A percentile compares a stretch with the other conserved stretches of the same genome.
Evolutionary conservation across 1,140 invertebrate species (phyloP).

Genomic region (Panagrolaimus sp.): DNA sequence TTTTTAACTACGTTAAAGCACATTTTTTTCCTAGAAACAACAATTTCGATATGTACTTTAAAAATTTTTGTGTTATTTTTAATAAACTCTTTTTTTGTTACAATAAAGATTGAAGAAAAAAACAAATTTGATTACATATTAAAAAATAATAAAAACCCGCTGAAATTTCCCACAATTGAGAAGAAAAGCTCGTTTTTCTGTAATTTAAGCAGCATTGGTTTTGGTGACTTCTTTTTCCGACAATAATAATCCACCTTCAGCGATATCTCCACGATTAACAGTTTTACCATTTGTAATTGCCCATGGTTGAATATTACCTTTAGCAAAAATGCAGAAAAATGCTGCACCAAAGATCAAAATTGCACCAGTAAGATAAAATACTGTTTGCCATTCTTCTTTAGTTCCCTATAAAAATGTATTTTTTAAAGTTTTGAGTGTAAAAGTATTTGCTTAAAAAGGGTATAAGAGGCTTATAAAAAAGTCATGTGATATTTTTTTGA

Average conservation of each 20-base stretch:
- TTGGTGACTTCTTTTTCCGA: neutral
- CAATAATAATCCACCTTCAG: constrained; percentile 12
- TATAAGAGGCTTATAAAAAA: too few species aligned
- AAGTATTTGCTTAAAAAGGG: too few species aligned
- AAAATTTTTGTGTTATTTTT: too few species aligned
- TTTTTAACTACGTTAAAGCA: too few species aligned
- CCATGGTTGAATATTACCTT: constrained; percentile 55
- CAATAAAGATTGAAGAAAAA: neutral
- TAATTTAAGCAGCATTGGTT: neutral
- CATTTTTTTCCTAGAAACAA: too few species aligned
- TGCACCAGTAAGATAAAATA: constrained; percentile 58
- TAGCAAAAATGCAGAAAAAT: constrained; percentile 56
- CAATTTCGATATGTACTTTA: too few species aligned
- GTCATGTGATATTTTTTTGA: constrained; percentile 4
- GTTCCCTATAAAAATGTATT: constrained; percentile 53
- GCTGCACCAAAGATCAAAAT: constrained; percentile 57
- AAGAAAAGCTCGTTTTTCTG: neutral
- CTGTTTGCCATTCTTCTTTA: constrained; percentile 59
- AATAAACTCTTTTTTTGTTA: too few species aligned
- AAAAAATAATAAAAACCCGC: neutral
- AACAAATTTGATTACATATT: neutral
- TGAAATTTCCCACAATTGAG: neutral
- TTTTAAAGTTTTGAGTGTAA: too few species aligned
- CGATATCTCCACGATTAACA: neutral
- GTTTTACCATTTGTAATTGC: constrained; percentile 28